Conservation (phyloP, 2,888 invertebrate species). For the Andrena bicolor region DNA sequence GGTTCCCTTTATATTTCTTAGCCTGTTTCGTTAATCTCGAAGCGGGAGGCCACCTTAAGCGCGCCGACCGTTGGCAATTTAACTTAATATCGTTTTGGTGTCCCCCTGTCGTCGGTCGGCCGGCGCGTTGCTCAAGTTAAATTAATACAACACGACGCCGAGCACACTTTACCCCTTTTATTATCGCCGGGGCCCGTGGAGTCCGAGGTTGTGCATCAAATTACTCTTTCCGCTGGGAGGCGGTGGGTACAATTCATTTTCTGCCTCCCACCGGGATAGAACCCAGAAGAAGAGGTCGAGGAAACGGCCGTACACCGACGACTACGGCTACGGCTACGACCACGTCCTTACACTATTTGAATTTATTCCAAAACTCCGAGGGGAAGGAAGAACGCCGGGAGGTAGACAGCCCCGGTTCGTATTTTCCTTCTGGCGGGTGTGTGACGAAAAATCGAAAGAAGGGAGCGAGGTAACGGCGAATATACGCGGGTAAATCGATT, state of each 20-base stretch:
- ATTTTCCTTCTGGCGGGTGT: background rate
- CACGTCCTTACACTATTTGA: constrained; percentile 56
- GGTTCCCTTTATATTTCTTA: constrained; percentile 46
- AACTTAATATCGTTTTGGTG: constrained; percentile 71
- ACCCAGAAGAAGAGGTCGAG: constrained; percentile 17
- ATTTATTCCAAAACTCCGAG: constrained; percentile 61
- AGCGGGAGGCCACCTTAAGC: constrained; percentile 24
- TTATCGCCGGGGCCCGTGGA: constrained; percentile 62
- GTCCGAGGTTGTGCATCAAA: constrained; percentile 70
- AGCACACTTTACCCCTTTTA: constrained; percentile 68
- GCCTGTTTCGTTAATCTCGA: constrained; percentile 65
- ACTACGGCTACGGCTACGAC: constrained; percentile 16
- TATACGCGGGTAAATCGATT: constrained; percentile 33
- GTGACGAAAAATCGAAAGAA: constrained; percentile 12
- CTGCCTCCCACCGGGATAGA: constrained; percentile 44
- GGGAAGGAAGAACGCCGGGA: background rate
- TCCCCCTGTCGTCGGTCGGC: constrained; percentile 33
- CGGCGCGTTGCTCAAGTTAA: constrained; percentile 75
- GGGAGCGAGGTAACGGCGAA: background rate
- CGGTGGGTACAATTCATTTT: constrained; percentile 57
- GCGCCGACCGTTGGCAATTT: constrained; percentile 66
- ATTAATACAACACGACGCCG: constrained; percentile 75
- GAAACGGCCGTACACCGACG: constrained; percentile 6
- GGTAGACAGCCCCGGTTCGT: background rate
- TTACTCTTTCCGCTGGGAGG: constrained; percentile 62